Evolutionary conservation across 1,140 invertebrate genomes (phyloP).

Genomic region (Drosophila elegans): DNA sequence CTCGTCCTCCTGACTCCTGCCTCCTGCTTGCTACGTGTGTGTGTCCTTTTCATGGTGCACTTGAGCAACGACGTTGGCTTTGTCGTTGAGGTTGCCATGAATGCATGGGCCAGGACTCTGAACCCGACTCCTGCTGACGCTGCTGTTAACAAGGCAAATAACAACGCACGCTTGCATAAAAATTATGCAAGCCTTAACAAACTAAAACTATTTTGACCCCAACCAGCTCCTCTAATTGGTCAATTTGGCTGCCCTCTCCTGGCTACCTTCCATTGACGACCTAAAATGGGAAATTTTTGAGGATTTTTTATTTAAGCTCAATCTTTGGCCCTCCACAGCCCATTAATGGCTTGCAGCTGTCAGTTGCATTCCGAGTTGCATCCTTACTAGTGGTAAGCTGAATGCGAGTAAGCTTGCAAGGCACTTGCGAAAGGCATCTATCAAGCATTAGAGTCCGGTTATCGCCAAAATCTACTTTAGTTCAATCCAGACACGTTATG

Average conservation of each 20-base stretch:
- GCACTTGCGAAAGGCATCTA: constrained; percentile 28
- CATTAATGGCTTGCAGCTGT: constrained; percentile 33
- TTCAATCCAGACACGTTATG: constrained; percentile 35
- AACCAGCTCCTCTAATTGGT: constrained; percentile 43
- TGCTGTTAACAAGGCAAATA: constrained; percentile 74
- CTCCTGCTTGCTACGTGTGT: constrained; percentile 21
- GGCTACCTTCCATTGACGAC: constrained; percentile 9
- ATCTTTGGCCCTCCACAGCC: not conserved
- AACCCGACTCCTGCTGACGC: constrained; percentile 45
- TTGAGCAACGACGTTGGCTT: constrained; percentile 70
- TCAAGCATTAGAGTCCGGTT: constrained; percentile 30
- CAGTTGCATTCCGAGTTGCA: constrained; percentile 18
- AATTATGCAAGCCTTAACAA: constrained; percentile 56
- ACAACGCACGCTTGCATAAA: constrained; percentile 60
- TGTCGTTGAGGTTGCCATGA: constrained; percentile 58
- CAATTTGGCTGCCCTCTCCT: constrained; percentile 41
- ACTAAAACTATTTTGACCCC: constrained; percentile 50
- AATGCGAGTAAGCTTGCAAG: constrained; percentile 24
- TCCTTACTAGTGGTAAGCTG: constrained; percentile 4
- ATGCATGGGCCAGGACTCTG: constrained; percentile 40
- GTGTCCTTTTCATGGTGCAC: constrained; percentile 51
- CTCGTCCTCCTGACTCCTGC: not conserved
- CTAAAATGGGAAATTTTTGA: constrained; percentile 7
- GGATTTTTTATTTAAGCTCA: constrained; percentile 10
- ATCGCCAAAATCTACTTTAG: constrained; percentile 25